phyloP scores from a whole-genome alignment of 2,113 vertebrate species.

The Kryptolebias marmoratus region DNA sequence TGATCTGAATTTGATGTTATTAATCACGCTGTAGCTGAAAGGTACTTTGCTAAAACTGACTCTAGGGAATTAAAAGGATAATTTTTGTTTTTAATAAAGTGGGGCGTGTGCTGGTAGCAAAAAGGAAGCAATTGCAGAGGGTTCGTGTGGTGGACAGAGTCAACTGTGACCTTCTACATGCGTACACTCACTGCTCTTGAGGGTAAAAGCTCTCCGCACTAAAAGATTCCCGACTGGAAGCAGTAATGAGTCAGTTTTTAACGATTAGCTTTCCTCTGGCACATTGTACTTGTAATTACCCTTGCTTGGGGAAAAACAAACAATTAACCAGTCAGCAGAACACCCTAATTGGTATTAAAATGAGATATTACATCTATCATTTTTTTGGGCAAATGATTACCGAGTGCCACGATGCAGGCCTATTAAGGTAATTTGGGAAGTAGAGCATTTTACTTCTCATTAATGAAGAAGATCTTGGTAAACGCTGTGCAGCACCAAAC shows the following conservation, averaged over 20 bases:
- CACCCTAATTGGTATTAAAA: constrained; percentile 78
- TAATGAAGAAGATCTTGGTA: constrained; percentile 33
- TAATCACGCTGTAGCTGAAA: neutral
- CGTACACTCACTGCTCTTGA: constrained; percentile 23
- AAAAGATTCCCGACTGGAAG: constrained; percentile 66
- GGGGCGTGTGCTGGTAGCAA: neutral
- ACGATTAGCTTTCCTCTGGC: constrained; percentile 71
- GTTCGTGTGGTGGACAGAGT: constrained; percentile 41
- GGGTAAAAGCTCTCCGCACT: constrained; percentile 45
- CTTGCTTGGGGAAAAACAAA: constrained; percentile 76
- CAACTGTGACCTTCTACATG: constrained; percentile 64
- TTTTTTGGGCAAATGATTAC: constrained; percentile 71
- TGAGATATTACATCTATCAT: constrained; percentile 75
- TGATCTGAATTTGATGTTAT: constrained; percentile 25
- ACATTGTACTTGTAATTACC: constrained; percentile 77
- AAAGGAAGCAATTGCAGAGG: constrained; percentile 2
- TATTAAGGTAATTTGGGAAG: constrained; percentile 67
- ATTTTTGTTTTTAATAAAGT: constrained; percentile 10
- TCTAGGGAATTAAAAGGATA: neutral
- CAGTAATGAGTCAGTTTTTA: constrained; percentile 76
- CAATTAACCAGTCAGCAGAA: constrained; percentile 81
- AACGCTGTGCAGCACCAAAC: constrained; percentile 1
- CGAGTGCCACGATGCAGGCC: constrained; percentile 46
- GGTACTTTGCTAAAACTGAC: neutral
- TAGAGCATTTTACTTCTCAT: constrained; percentile 59